Evolutionary conservation across 2,113 vertebrate genomes (phyloP).

Genomic region (Toxotes chatareus): DNA sequence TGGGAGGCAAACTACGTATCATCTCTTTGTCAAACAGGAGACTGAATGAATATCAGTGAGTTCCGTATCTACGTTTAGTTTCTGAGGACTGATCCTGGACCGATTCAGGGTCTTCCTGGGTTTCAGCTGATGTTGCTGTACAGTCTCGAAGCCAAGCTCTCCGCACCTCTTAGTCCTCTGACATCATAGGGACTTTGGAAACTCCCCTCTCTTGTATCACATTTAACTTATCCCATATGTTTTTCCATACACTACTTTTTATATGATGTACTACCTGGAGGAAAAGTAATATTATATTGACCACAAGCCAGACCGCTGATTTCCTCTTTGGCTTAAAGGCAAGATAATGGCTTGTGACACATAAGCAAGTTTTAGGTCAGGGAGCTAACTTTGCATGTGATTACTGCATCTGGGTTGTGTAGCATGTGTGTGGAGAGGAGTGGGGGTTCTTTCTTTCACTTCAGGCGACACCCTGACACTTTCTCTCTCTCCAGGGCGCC

Average conservation of each 20-base stretch:
- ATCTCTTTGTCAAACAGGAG: neutral
- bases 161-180: conserved; percentile 45
- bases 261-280: conserved; percentile 21
- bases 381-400: neutral
- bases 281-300: neutral
- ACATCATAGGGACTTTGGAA: conserved; percentile 48
- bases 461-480: conserved; percentile 61
- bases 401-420: neutral
- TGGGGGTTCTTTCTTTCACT: conserved; percentile 7
- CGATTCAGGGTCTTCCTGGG: conserved; percentile 23
- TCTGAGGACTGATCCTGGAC: neutral
- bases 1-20: neutral
- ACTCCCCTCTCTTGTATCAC: conserved; percentile 47
- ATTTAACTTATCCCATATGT: conserved; percentile 62
- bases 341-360: neutral
- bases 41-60: neutral
- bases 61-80: neutral
- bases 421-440: neutral
- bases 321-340: neutral
- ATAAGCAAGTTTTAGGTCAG: neutral
- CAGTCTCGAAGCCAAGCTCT: conserved; percentile 6
- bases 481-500: conserved; percentile 41
- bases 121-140: neutral
- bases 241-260: neutral
- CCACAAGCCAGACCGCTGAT: neutral